These are phyloP conservation scores for Xenentodon cancila DNA, from an alignment of 2,797 vertebrate species.

Conservation along the genomic window DNA sequence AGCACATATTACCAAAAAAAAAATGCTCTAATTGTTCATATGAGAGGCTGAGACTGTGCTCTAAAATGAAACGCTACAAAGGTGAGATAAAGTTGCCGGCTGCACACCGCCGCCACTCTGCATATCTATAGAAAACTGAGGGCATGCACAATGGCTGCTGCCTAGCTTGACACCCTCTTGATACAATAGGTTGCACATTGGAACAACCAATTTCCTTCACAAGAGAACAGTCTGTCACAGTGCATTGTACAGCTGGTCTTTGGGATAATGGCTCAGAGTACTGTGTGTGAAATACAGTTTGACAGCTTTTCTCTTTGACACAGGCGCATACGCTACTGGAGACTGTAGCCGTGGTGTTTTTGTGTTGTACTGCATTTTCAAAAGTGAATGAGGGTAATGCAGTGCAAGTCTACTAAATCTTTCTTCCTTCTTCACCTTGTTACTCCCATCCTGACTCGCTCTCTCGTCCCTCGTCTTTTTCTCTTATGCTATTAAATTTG, in stretches of 20 bases:
- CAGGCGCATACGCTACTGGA: constrained; percentile 56
- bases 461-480: background rate
- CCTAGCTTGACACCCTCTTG: constrained; percentile 48
- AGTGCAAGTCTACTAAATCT: constrained; percentile 24
- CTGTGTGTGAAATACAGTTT: constrained; percentile 76
- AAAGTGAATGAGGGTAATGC: constrained; percentile 57
- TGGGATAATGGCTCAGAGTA: constrained; percentile 79
- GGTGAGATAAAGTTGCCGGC: constrained; percentile 33
- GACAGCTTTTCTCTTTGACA: constrained; percentile 79
- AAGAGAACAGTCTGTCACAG: constrained; percentile 63
- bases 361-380: constrained; percentile 62
- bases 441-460: constrained; percentile 4
- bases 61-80: constrained; percentile 19
- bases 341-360: constrained; percentile 51
- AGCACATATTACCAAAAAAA: constrained; percentile 3
- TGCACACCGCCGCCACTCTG: constrained; percentile 13
- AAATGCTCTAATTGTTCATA: constrained; percentile 19
- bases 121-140: constrained; percentile 24
- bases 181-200: constrained; percentile 63
- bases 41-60: constrained; percentile 10
- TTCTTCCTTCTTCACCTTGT: constrained; percentile 19
- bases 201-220: constrained; percentile 65
- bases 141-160: constrained; percentile 55
- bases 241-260: constrained; percentile 67
- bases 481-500: constrained; percentile 31